Conservation (phyloP, 2,113 vertebrate species). For the Nothocercus julius region DNA sequence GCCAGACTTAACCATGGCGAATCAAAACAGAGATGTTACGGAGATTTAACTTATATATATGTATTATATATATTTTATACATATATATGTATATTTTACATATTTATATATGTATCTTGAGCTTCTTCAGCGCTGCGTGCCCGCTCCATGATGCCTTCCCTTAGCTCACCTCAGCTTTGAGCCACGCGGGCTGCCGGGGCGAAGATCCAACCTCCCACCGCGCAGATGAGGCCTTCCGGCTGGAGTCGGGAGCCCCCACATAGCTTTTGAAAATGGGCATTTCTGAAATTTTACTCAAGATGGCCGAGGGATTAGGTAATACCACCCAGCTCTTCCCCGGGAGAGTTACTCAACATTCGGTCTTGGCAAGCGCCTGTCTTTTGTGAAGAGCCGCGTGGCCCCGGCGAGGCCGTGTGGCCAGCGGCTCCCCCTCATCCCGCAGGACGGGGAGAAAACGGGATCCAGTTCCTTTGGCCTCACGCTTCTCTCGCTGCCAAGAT, state of each 20-base stretch:
- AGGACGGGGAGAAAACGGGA: not conserved
- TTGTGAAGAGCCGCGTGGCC: constrained; percentile 16
- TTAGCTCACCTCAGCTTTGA: no score
- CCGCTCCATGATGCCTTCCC: no score
- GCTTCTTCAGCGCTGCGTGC: no score
- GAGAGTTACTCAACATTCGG: constrained; percentile 24
- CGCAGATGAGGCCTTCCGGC: not conserved
- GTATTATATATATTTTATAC: no score
- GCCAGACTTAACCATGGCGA: not conserved
- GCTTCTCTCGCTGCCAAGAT: not conserved
- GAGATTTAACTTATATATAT: not conserved
- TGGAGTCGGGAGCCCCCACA: not conserved
- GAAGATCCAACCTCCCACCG: no score
- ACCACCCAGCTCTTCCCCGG: constrained; percentile 60
- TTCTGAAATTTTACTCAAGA: constrained; percentile 52
- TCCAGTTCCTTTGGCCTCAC: constrained; percentile 7
- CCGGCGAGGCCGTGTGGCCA: not conserved
- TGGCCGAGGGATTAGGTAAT: constrained; percentile 42
- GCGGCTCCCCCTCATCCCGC: not conserved
- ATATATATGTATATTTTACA: no score
- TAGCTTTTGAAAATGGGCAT: constrained; percentile 7
- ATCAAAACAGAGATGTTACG: not conserved
- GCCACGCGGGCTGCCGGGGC: no score
- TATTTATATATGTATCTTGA: no score
- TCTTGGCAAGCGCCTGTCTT: constrained; percentile 39